Evolutionary conservation across 2,888 invertebrate species (phyloP).

Genomic region (Saturnia japonica): DNA sequence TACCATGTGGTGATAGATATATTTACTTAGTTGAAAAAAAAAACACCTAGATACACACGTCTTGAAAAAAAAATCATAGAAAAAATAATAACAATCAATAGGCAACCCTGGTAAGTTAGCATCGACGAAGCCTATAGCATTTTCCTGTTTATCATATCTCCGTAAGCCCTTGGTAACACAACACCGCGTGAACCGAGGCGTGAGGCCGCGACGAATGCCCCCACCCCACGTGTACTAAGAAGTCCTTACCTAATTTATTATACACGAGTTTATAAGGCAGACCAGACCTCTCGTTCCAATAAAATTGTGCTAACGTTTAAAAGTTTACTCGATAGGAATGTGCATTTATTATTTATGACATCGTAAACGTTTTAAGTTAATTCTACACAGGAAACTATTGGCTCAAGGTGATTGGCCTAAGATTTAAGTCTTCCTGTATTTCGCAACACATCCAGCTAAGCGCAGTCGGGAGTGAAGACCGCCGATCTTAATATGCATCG

Average conservation of each 20-base stretch:
- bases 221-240: slow-evolving; percentile 26
- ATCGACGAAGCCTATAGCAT: slow-evolving; percentile 39
- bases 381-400: slow-evolving; percentile 29
- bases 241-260: slow-evolving; percentile 3
- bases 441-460: not conserved
- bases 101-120: slow-evolving; percentile 20
- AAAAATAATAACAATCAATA: not conserved
- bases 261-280: not conserved
- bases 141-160: slow-evolving; percentile 61
- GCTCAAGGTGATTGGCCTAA: slow-evolving; percentile 34
- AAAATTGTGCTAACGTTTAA: slow-evolving; percentile 20
- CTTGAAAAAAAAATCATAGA: too few relatives aligned
- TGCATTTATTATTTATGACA: slow-evolving; percentile 43
- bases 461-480: not conserved
- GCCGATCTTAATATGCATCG: not conserved
- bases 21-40: too few relatives aligned
- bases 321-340: slow-evolving; percentile 41
- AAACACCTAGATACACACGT: too few relatives aligned
- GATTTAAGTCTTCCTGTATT: slow-evolving; percentile 18
- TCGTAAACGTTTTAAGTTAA: slow-evolving; percentile 35
- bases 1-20: too few relatives aligned
- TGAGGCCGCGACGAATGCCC: slow-evolving; percentile 47
- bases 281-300: not conserved
- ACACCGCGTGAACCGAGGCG: slow-evolving; percentile 52
- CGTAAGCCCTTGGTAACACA: slow-evolving; percentile 45